A percentile compares a stretch with the other conserved stretches of the same genome.
Conservation (phyloP, 2,797 vertebrate genomes). For the Chloroceryle amazona region DNA sequence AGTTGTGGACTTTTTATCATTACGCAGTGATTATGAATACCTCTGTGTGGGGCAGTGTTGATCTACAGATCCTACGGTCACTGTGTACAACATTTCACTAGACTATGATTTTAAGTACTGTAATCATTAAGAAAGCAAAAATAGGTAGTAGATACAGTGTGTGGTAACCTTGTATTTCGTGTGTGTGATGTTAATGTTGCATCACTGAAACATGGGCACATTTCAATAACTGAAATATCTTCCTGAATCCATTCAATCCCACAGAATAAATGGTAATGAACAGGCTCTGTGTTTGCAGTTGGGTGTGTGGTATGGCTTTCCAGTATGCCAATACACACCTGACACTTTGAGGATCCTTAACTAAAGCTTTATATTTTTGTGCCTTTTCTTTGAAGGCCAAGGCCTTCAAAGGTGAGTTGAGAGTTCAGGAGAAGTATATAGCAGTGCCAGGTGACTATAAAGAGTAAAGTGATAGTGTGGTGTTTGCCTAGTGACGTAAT, state of each 20-base stretch:
- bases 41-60: rapidly evolving
- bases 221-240: conserved; percentile 12
- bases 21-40: rapidly evolving
- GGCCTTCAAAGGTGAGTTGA: not conserved
- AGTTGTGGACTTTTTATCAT: not conserved
- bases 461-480: not conserved
- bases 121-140: not conserved
- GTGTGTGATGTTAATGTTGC: not conserved
- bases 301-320: not conserved
- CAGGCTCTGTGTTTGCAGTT: not conserved
- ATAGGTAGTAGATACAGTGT: not conserved
- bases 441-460: not conserved
- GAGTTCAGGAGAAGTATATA: not conserved
- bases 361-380: not conserved
- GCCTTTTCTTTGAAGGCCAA: not conserved
- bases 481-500: not conserved
- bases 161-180: not conserved
- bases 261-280: not conserved
- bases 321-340: not conserved
- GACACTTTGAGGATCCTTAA: not conserved
- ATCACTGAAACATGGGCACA: not conserved
- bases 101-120: not conserved
- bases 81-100: rapidly evolving
- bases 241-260: not conserved
- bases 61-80: rapidly evolving